Percentiles rank a stretch among this genome's conserved stretches.
Conservation (phyloP, 1,140 invertebrate genomes). For the Aphelinus atriplicis region DNA sequence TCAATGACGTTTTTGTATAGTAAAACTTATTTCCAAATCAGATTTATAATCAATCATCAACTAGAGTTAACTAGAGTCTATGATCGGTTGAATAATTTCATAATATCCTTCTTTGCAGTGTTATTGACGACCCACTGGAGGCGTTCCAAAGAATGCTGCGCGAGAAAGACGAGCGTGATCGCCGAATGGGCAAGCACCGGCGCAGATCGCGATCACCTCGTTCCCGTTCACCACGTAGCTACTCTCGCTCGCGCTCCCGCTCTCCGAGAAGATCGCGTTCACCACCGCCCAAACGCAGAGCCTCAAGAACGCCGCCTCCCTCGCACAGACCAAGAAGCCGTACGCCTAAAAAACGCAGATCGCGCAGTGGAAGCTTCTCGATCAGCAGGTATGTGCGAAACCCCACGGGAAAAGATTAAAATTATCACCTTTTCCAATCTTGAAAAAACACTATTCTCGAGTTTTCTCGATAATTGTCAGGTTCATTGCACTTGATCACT, state of each 20-base stretch:
- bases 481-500: no score
- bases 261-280: constrained; percentile 61
- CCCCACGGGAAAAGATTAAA: no score
- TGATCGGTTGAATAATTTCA: background rate
- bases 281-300: constrained; percentile 56
- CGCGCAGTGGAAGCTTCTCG: constrained; percentile 64
- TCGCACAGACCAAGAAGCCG: constrained; percentile 61
- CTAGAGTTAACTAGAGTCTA: constrained; percentile 3
- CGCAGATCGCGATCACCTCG: constrained; percentile 64
- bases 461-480: no score
- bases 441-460: no score
- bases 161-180: constrained; percentile 81
- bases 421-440: no score
- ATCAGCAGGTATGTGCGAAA: constrained; percentile 65
- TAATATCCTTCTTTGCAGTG: constrained; percentile 55
- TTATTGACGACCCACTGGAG: constrained; percentile 84
- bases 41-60: no score
- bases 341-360: constrained; percentile 59
- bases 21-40: no score
- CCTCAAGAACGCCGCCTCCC: constrained; percentile 56
- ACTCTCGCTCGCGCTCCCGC: constrained; percentile 64
- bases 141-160: constrained; percentile 85
- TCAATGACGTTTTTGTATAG: no score
- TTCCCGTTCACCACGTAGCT: constrained; percentile 67
- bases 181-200: constrained; percentile 72